phyloP scores from a whole-genome alignment of 2,113 vertebrate genomes.

The Eurystomus gularis region DNA sequence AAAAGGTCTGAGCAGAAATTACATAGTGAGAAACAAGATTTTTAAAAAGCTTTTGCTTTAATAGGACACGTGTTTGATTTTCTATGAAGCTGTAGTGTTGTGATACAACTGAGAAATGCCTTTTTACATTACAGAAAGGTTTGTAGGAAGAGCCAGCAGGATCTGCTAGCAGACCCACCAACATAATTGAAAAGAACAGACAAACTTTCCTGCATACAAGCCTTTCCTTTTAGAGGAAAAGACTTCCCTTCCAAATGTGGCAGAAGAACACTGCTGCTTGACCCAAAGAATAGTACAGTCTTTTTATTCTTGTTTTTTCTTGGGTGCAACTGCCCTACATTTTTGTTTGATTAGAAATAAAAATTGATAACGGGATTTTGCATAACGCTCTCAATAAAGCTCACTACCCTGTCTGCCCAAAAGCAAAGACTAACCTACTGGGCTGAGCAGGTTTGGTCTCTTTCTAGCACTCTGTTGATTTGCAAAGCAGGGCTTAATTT shows the following conservation, averaged over 20 bases:
- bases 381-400: not conserved
- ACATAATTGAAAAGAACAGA: not conserved
- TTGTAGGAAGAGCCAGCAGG: not conserved
- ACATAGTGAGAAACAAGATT: not conserved
- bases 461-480: not conserved
- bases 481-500: not conserved
- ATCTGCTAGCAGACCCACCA: not conserved
- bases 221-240: not conserved
- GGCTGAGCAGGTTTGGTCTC: not conserved
- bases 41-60: not conserved
- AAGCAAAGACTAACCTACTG: not conserved
- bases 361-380: not conserved
- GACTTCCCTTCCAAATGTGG: not conserved
- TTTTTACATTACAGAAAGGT: not conserved
- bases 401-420: not conserved
- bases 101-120: not conserved
- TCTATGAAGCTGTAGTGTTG: not conserved
- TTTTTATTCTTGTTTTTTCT: not conserved
- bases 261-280: not conserved
- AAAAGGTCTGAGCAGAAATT: not conserved
- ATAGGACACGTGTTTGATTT: not conserved
- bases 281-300: not conserved
- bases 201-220: not conserved
- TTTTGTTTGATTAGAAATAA: not conserved
- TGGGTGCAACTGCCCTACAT: not conserved